These are phyloP conservation scores for Alloplasta piceator DNA, from an alignment of 2,888 invertebrate species.

Conservation along the genomic window DNA sequence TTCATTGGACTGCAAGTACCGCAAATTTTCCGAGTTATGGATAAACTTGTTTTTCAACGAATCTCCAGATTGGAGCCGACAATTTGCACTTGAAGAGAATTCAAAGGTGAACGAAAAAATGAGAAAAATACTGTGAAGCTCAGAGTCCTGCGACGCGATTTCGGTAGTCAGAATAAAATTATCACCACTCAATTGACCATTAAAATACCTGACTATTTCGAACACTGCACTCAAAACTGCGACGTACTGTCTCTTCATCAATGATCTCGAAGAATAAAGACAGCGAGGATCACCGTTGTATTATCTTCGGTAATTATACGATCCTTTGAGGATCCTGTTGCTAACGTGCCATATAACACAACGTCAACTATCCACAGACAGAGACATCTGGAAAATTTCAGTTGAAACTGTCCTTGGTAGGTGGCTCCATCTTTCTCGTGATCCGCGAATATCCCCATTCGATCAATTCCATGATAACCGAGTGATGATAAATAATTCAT, in stretches of 20 bases:
- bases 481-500: not conserved
- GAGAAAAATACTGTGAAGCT: too few relatives aligned
- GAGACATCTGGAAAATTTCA: not conserved
- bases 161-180: too few relatives aligned
- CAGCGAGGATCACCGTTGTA: not conserved
- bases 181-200: too few relatives aligned
- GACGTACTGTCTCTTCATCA: constrained; percentile 7
- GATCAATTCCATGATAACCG: not conserved
- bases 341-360: constrained; percentile 55
- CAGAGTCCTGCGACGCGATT: too few relatives aligned
- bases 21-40: too few relatives aligned
- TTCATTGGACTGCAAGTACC: too few relatives aligned
- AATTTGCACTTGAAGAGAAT: too few relatives aligned
- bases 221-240: constrained; percentile 32
- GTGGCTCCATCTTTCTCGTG: constrained; percentile 47
- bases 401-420: not conserved
- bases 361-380: not conserved
- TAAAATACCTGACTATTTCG: not conserved
- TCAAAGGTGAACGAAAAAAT: too few relatives aligned
- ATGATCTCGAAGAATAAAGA: constrained; percentile 12
- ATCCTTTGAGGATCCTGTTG: constrained; percentile 52
- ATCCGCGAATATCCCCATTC: not conserved
- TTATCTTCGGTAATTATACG: constrained; percentile 20
- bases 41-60: too few relatives aligned
- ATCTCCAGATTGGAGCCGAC: too few relatives aligned